Percentiles rank a stretch among this genome's conserved stretches.
phyloP scores from a whole-genome alignment of 2,888 invertebrate species.

The Phragmatobia fuliginosa region DNA sequence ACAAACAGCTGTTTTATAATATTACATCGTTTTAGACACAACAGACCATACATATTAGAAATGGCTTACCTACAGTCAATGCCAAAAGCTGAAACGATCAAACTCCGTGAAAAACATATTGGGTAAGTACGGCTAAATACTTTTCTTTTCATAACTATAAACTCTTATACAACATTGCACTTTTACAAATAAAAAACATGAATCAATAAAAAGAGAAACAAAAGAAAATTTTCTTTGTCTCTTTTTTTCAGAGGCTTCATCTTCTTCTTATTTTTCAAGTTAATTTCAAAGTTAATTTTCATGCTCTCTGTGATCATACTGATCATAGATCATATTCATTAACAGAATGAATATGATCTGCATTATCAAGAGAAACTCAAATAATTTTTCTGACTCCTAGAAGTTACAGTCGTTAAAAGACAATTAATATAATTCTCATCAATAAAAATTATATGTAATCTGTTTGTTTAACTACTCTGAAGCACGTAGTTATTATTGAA shows the following conservation, averaged over 20 bases:
- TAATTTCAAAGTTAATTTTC: no score
- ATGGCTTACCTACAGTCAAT: conserved; percentile 89
- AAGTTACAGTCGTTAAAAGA: background rate
- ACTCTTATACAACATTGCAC: background rate
- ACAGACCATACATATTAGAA: conserved; percentile 49
- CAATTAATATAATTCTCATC: background rate
- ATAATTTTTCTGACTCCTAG: background rate
- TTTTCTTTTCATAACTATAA: background rate
- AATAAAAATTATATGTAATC: background rate
- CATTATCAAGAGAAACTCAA: background rate
- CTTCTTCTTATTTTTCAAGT: conserved; percentile 22
- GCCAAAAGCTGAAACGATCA: conserved; percentile 93
- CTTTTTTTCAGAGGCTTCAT: background rate
- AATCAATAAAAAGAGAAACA: background rate
- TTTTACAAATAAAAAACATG: background rate
- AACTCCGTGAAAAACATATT: conserved; percentile 92
- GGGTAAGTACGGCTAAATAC: conserved; percentile 88
- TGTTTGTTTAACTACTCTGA: background rate
- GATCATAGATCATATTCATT: no score
- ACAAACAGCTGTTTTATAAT: background rate
- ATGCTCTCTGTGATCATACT: no score
- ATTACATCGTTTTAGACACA: conserved; percentile 50
- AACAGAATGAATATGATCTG: background rate
- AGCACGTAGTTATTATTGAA: background rate
- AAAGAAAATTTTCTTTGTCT: background rate